Conservation (phyloP, 1,140 invertebrate genomes). For the Aphidius ervi region DNA sequence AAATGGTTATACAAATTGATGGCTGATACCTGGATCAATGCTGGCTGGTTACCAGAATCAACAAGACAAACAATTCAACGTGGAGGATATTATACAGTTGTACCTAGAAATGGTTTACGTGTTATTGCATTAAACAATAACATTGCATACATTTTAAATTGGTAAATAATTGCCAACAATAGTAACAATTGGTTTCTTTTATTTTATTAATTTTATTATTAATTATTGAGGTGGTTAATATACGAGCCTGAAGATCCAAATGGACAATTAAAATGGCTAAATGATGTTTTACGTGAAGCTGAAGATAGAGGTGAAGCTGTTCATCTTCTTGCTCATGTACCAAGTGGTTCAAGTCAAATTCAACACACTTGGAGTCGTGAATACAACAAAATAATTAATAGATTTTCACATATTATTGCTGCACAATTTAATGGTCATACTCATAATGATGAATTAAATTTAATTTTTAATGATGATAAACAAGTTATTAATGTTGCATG, state of each 20-base stretch:
- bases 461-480: conserved; percentile 58
- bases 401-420: conserved; percentile 65
- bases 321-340: conserved; percentile 81
- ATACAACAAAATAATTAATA: conserved; percentile 57
- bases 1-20: conserved; percentile 68
- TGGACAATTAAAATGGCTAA: conserved; percentile 75
- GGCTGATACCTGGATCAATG: conserved; percentile 59
- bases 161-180: conserved; percentile 52
- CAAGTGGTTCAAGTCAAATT: conserved; percentile 66
- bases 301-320: conserved; percentile 70
- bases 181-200: not conserved
- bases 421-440: conserved; percentile 81
- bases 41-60: conserved; percentile 59
- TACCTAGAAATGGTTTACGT: conserved; percentile 61
- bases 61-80: conserved; percentile 59
- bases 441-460: conserved; percentile 69
- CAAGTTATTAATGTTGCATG: conserved; percentile 66
- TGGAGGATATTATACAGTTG: conserved; percentile 69
- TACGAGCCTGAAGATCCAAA: conserved; percentile 60
- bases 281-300: conserved; percentile 63
- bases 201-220: not conserved
- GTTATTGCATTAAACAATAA: conserved; percentile 74
- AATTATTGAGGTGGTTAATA: conserved; percentile 57
- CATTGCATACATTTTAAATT: conserved; percentile 68
- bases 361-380: conserved; percentile 64